Conservation (phyloP, 2,797 vertebrate genomes). For the Botia almorhae region DNA sequence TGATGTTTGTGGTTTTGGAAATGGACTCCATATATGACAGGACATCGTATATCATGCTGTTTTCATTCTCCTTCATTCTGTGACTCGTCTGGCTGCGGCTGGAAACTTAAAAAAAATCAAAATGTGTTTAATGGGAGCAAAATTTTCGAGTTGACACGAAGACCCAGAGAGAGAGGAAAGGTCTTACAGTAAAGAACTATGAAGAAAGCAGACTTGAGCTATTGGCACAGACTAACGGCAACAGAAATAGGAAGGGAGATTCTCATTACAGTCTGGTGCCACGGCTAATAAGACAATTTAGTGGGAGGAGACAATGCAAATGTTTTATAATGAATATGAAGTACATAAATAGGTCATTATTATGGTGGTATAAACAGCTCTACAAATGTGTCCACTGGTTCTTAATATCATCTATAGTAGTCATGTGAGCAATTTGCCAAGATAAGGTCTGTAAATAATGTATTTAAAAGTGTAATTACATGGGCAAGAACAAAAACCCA, state of each 20-base stretch:
- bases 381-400: not conserved
- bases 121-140: constrained; percentile 52
- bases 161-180: constrained; percentile 44
- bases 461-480: constrained; percentile 30
- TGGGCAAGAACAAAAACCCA: constrained; percentile 30
- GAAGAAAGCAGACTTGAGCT: constrained; percentile 12
- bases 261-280: not conserved
- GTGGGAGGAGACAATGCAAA: constrained; percentile 19
- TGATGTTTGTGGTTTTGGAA: constrained; percentile 61
- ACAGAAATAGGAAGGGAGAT: constrained; percentile 44
- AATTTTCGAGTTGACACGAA: constrained; percentile 53
- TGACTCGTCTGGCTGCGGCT: constrained; percentile 51
- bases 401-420: not conserved
- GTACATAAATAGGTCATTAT: not conserved
- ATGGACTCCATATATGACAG: constrained; percentile 58
- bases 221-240: constrained; percentile 27
- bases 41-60: constrained; percentile 59
- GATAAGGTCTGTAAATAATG: constrained; percentile 13
- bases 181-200: constrained; percentile 28
- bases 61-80: constrained; percentile 56
- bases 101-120: constrained; percentile 51
- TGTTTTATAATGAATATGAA: constrained; percentile 22
- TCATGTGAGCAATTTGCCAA: constrained; percentile 16
- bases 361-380: not conserved
- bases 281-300: constrained; percentile 35